Evolutionary conservation across 2,113 vertebrate species (phyloP).

Genomic region (Ivindomyrus marchei): DNA sequence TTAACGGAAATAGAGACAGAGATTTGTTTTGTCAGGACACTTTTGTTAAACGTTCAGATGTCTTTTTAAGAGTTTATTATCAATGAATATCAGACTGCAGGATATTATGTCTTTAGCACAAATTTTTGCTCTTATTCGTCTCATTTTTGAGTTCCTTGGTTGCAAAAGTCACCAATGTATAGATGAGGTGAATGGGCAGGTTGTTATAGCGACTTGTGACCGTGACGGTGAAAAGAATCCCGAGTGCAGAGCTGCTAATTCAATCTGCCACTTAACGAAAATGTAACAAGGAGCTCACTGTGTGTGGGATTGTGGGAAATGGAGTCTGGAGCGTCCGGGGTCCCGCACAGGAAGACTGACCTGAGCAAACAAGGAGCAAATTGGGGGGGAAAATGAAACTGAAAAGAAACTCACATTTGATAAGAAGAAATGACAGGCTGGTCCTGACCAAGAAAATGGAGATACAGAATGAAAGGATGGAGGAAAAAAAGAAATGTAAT

Average conservation of each 20-base stretch:
- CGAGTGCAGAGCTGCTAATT: neutral
- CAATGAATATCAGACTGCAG: neutral
- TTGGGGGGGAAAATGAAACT: neutral
- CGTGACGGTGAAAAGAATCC: neutral
- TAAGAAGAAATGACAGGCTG: neutral
- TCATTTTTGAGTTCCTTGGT: neutral
- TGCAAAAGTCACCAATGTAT: neutral
- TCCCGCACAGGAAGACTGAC: neutral
- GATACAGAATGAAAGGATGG: neutral
- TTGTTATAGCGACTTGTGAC: neutral
- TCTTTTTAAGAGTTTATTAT: neutral
- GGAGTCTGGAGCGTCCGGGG: neutral
- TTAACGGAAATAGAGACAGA: neutral
- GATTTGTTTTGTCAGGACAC: neutral
- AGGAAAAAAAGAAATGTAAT: conserved; percentile 15
- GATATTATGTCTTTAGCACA: neutral
- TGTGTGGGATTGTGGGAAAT: neutral
- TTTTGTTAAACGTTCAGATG: neutral
- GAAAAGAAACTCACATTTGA: neutral
- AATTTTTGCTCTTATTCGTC: too few species aligned
- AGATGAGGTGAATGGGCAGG: neutral
- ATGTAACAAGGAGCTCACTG: neutral
- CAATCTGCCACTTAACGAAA: neutral
- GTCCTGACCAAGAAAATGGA: neutral
- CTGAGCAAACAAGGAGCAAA: neutral